phyloP scores from a whole-genome alignment of 1,140 invertebrate genomes.

The Mamestra configurata region DNA sequence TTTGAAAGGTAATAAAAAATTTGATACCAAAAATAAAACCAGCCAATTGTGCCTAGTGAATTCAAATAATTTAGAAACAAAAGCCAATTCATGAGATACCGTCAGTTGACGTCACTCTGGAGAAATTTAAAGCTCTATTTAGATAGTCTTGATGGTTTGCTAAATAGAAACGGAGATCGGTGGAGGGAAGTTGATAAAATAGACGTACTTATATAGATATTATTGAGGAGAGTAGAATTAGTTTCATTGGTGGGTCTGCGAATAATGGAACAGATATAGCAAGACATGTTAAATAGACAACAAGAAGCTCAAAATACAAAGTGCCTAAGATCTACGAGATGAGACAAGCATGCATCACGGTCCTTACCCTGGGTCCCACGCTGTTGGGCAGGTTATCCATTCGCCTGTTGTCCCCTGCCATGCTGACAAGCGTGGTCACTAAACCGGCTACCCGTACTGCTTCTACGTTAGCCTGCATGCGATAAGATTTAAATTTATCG shows the following conservation, averaged over 20 bases:
- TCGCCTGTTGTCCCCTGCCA: constrained; percentile 89
- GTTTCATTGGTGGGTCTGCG: background rate
- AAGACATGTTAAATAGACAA: background rate
- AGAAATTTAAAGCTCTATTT: background rate
- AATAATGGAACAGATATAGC: background rate
- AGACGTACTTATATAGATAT: constrained; percentile 1
- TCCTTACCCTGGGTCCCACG: constrained; percentile 84
- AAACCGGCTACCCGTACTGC: constrained; percentile 92
- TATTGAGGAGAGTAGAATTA: background rate
- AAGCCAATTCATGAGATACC: background rate
- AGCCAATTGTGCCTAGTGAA: background rate
- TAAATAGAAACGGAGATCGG: background rate
- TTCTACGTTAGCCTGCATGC: constrained; percentile 89
- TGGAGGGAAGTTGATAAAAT: background rate
- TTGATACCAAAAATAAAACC: background rate
- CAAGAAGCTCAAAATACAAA: constrained; percentile 14
- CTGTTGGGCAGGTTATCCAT: constrained; percentile 84
- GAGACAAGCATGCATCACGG: constrained; percentile 70
- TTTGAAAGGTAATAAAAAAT: background rate
- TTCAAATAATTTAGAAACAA: constrained; percentile 4
- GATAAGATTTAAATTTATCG: constrained; percentile 86
- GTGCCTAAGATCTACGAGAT: constrained; percentile 24
- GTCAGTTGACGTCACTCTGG: background rate
- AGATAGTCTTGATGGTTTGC: background rate
- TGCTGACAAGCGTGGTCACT: constrained; percentile 92